Evolutionary conservation across 2,797 vertebrate genomes (phyloP).

Genomic region (Phataginus tetradactyla): DNA sequence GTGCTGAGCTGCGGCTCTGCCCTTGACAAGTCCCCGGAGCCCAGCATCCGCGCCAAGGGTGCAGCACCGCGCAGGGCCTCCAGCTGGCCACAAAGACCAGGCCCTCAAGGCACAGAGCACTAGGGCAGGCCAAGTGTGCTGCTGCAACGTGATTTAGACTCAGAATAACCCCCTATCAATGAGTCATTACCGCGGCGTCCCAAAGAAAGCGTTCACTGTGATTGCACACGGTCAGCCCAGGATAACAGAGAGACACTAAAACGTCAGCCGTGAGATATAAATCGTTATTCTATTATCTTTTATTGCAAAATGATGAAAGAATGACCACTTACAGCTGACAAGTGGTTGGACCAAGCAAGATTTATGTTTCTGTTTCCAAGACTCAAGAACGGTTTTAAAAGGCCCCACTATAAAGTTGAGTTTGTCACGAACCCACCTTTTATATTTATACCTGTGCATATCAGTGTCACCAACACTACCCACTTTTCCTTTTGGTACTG

Average conservation of each 20-base stretch:
- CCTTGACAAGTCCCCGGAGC: rapidly evolving
- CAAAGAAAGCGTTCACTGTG: conserved; percentile 81
- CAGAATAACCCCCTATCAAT: conserved; percentile 84
- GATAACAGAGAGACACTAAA: conserved; percentile 84
- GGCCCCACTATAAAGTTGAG: rapidly evolving
- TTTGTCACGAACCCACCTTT: not conserved
- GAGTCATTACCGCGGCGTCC: conserved; percentile 85
- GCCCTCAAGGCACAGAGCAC: not conserved
- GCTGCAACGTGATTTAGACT: conserved; percentile 15
- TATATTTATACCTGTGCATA: not conserved
- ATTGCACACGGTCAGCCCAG: conserved; percentile 84
- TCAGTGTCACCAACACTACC: not conserved
- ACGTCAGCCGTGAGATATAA: conserved; percentile 81
- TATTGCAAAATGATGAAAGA: conserved; percentile 80
- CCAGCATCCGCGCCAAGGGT: rapidly evolving
- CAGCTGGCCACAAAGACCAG: not conserved
- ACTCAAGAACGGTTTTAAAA: not conserved
- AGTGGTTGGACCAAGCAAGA: conserved; percentile 56
- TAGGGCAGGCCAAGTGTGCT: not conserved
- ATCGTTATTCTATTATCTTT: conserved; percentile 86
- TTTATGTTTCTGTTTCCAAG: not conserved
- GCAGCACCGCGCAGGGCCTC: rapidly evolving
- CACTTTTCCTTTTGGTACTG: not conserved
- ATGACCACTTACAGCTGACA: conserved; percentile 71
- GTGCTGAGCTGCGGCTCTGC: not conserved